A percentile compares a stretch with the other conserved stretches of the same genome.
Evolutionary conservation across 1,140 invertebrate genomes (phyloP).

Genomic region (Dinoponera quadriceps): DNA sequence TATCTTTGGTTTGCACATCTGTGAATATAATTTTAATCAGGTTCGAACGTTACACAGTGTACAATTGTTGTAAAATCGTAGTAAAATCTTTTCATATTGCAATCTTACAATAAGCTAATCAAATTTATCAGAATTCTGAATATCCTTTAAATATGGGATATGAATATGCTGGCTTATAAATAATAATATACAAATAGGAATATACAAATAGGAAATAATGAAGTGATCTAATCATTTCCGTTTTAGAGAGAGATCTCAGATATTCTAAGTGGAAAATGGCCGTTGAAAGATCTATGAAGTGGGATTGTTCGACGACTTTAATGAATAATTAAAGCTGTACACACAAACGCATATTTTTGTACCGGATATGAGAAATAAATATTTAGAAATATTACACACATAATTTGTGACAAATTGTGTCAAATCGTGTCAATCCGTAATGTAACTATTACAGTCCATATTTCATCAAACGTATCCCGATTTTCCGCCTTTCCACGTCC

Average conservation of each 20-base stretch:
- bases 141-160: too few relatives aligned
- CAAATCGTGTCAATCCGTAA: too few relatives aligned
- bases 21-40: too few relatives aligned
- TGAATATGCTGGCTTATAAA: too few relatives aligned
- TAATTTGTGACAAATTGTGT: not conserved
- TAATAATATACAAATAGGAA: too few relatives aligned
- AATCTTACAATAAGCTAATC: too few relatives aligned
- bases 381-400: not conserved
- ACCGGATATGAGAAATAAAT: slow-evolving; percentile 11
- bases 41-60: too few relatives aligned
- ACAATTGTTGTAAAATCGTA: too few relatives aligned
- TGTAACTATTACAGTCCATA: not conserved
- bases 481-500: not conserved
- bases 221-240: slow-evolving; percentile 30
- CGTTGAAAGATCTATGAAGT: slow-evolving; percentile 91
- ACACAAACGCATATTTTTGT: slow-evolving; percentile 16
- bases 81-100: too few relatives aligned
- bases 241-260: slow-evolving; percentile 89
- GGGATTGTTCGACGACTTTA: slow-evolving; percentile 86
- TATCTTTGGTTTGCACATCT: too few relatives aligned
- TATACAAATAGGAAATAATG: slow-evolving; percentile 26
- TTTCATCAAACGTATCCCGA: too few relatives aligned
- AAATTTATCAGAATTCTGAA: too few relatives aligned
- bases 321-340: slow-evolving; percentile 49
- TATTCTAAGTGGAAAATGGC: slow-evolving; percentile 95